phyloP scores from a whole-genome alignment of 2,797 vertebrate species.

The Gymnoscopelus braueri region DNA sequence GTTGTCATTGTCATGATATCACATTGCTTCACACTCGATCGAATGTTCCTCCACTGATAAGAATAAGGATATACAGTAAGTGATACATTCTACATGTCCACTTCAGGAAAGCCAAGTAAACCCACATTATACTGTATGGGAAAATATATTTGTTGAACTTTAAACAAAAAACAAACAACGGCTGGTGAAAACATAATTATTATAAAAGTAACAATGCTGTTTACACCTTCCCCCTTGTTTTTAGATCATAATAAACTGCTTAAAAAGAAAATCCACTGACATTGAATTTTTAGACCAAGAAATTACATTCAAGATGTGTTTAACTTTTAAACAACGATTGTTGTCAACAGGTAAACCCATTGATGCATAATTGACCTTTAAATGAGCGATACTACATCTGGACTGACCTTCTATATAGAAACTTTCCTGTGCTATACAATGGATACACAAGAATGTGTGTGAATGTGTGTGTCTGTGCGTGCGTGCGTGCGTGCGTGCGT shows the following conservation, averaged over 20 bases:
- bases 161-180: slow-evolving; percentile 46
- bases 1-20: slow-evolving; percentile 35
- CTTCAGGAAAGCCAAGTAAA: slow-evolving; percentile 74
- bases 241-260: slow-evolving; percentile 59
- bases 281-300: slow-evolving; percentile 41
- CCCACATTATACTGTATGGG: slow-evolving; percentile 68
- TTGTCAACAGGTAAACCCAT: slow-evolving; percentile 33
- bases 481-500: background rate
- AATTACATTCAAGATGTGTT: slow-evolving; percentile 68
- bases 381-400: slow-evolving; percentile 70
- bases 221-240: slow-evolving; percentile 62
- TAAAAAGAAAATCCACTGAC: slow-evolving; percentile 32
- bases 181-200: slow-evolving; percentile 38
- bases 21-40: slow-evolving; percentile 60
- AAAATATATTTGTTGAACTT: slow-evolving; percentile 67
- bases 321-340: slow-evolving; percentile 48
- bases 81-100: slow-evolving; percentile 80
- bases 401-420: background rate
- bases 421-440: slow-evolving; percentile 10
- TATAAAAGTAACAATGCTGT: slow-evolving; percentile 29
- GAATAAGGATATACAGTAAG: slow-evolving; percentile 40
- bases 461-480: slow-evolving; percentile 1
- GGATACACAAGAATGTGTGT: slow-evolving; percentile 42
- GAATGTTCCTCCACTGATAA: slow-evolving; percentile 51
- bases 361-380: slow-evolving; percentile 57